These are phyloP conservation scores for Smittia aterrima DNA, from an alignment of 2,888 invertebrate species.

Conservation along the genomic window DNA sequence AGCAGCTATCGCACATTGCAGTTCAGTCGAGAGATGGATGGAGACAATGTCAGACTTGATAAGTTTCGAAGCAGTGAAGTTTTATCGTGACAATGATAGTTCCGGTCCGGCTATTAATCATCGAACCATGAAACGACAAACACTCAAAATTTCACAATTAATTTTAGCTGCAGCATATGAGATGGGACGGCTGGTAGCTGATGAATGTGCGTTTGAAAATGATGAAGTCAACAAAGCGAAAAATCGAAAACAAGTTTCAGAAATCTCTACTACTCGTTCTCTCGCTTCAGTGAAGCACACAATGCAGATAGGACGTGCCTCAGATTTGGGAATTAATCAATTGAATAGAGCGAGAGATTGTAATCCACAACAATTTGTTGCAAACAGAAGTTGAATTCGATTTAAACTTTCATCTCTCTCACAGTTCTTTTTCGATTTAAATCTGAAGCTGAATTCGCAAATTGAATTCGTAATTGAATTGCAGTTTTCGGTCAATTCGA, in stretches of 20 bases:
- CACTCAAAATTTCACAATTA: slow-evolving; percentile 32
- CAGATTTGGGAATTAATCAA: slow-evolving; percentile 1
- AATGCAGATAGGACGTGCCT: not conserved
- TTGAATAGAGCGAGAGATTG: not conserved
- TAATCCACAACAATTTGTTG: slow-evolving; percentile 3
- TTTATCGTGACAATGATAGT: slow-evolving; percentile 9
- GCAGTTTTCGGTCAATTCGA: slow-evolving; percentile 8
- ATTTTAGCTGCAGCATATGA: slow-evolving; percentile 9
- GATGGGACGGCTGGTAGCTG: not conserved
- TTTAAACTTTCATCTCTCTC: slow-evolving; percentile 1
- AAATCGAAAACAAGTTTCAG: slow-evolving; percentile 7
- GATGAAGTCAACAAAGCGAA: slow-evolving; percentile 13
- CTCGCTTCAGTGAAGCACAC: not conserved
- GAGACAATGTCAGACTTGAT: not conserved
- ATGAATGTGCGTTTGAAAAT: not conserved
- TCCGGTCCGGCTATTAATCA: slow-evolving; percentile 5
- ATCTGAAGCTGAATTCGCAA: not conserved
- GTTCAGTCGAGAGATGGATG: no score
- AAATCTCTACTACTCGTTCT: not conserved
- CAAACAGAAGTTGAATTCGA: not conserved
- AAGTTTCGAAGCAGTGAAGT: not conserved
- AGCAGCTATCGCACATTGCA: not conserved
- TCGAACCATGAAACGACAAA: slow-evolving; percentile 31
- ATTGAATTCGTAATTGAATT: slow-evolving; percentile 10
- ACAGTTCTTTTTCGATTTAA: not conserved